phyloP scores from a whole-genome alignment of 2,888 invertebrate genomes.

The Sepiola atlantica region DNA sequence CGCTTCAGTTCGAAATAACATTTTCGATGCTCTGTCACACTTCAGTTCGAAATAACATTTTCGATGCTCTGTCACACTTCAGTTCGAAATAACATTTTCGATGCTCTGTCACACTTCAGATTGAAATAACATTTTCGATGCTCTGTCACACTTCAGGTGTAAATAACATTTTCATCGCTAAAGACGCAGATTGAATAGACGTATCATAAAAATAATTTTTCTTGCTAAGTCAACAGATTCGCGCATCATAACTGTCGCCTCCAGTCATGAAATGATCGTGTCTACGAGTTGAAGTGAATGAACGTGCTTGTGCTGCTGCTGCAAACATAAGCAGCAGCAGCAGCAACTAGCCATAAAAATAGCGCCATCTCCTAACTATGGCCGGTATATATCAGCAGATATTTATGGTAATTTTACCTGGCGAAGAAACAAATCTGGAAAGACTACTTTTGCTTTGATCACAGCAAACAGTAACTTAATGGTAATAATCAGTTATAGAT shows the following conservation, averaged over 20 bases:
- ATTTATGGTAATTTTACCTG: background rate
- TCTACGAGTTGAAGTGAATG: background rate
- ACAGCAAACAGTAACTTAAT: background rate
- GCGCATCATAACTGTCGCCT: background rate
- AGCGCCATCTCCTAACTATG: background rate
- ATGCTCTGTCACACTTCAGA: too few species aligned
- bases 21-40: too few species aligned
- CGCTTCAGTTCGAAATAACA: too few species aligned
- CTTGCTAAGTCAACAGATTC: background rate
- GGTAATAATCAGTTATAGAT: background rate
- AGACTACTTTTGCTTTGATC: background rate
- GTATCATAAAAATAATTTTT: too few species aligned
- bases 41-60: too few species aligned
- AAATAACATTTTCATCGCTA: too few species aligned
- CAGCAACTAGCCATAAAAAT: background rate
- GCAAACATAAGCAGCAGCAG: conserved; percentile 10
- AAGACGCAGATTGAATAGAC: too few species aligned
- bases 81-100: too few species aligned
- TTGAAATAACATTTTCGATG: too few species aligned
- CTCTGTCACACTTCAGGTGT: too few species aligned
- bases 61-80: too few species aligned
- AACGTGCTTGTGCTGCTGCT: too few species aligned
- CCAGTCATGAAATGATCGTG: background rate
- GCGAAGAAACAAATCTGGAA: background rate
- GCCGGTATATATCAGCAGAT: background rate